Percentiles rank a stretch among this genome's conserved stretches.
phyloP scores from a whole-genome alignment of 2,797 vertebrate genomes.

The Simalia tracyae region DNA sequence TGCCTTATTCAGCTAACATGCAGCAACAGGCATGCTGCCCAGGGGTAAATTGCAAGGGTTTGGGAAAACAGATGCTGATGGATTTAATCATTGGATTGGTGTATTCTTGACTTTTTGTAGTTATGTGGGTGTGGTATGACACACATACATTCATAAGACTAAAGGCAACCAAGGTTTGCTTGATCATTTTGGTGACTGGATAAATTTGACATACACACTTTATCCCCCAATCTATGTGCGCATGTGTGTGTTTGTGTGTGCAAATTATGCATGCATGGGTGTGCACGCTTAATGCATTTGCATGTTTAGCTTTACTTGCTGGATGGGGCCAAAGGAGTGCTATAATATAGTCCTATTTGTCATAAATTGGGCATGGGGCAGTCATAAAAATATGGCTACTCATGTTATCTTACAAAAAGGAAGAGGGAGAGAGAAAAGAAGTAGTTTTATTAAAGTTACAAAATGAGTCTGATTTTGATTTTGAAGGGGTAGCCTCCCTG shows the following conservation, averaged over 20 bases:
- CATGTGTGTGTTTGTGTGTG: background rate
- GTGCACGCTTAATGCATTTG: background rate
- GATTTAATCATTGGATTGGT: background rate
- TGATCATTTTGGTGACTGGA: background rate
- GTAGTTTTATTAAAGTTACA: background rate
- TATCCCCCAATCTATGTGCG: background rate
- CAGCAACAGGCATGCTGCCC: background rate
- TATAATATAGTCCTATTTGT: background rate
- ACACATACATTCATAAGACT: background rate
- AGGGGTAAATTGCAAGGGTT: background rate
- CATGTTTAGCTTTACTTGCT: background rate
- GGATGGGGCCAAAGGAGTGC: background rate
- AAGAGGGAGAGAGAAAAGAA: background rate
- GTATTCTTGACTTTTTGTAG: background rate
- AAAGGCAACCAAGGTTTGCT: background rate
- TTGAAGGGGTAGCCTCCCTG: background rate
- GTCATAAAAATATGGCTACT: background rate
- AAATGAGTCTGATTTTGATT: background rate
- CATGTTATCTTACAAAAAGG: accelerated
- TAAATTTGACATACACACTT: background rate
- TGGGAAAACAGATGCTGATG: background rate
- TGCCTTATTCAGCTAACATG: background rate
- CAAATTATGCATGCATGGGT: background rate
- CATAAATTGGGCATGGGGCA: background rate
- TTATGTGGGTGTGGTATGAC: background rate